Evolutionary conservation across 2,113 vertebrate species (phyloP), one percentile per base, ranked within the genome.

Genomic region (Cavia aperea): DNA sequence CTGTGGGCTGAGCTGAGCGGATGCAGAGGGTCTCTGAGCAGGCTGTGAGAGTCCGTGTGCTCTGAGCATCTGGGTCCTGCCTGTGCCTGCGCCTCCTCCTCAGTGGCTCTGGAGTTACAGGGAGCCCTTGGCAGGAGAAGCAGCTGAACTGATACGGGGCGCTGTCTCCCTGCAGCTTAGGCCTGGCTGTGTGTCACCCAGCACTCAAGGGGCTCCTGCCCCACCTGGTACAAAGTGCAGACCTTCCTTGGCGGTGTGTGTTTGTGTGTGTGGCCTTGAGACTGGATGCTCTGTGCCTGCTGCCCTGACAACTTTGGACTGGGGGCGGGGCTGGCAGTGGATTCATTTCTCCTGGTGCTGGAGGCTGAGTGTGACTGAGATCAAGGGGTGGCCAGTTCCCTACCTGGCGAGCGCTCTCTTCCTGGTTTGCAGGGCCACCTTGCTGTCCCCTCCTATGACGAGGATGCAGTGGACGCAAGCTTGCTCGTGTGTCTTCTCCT

Each of bases 271-370:
- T 11, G 66, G 19, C 62, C 73, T 88, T 24, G 15, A 23, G 26
- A 33, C 66, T 33, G 54, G 26, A 31, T 23, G 29, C 8, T 19
- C 31, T 26, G 19, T 87, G 16, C 54, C 5, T 7, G 8, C 56
- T 18, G 39, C 29, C 31, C 54, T 43, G 2, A 7, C 73, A n/a
- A 58, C 19, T 33, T 75, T 2, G 23, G 90, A 4, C 43, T 31
- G 6, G 36, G 36, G 36, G 49, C 0, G 2, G 9, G 7, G 33
- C 5, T 19, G 2, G 2, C 13, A 16, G 29, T 39, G 7, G 56
- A 31, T 60, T 54, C 4, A 36, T 39, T 89, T 58, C 81, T 72
- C 56, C 7, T 3, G 6, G 1, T 56, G 70, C 79, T n/a, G 29
- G 78, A 60, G 70, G 49, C 87, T 66, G 58, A 36, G 49, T 65